Base-by-base conservation (phyloP, 2,113 vertebrate species). In the Thamnophis sirtalis region DNA sequence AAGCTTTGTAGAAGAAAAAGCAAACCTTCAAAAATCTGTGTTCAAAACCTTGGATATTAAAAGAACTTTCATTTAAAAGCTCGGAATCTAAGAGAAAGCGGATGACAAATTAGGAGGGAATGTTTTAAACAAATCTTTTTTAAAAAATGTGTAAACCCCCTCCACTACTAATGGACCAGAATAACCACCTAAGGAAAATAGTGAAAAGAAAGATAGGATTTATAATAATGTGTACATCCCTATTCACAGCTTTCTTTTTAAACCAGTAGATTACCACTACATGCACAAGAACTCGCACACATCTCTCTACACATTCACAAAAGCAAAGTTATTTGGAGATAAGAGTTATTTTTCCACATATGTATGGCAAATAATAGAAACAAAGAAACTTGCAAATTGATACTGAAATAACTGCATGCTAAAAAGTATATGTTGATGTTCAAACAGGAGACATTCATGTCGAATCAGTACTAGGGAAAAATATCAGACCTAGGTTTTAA, bases 401-500 rank as follows among this genome's bases (percentile, higher is more conserved):
- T 22, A 89, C 91, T 94, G 86, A 91, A 92, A 95, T 91, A 43
- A 33, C 28, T 49, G 73, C 90, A 54, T 58, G 87, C 53, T 87
- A 73, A 93, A 91, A 90, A 90, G 91, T 93, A 89, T 92, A 91
- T 28, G 60, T 89, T 93, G 87, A 92, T 94, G 53, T 48, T 86
- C 89, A 94, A 93, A 93, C 93, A 93, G 93, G 87, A 93, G 22
- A 15, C 86, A 88, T 93, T 60, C 55, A 89, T 91, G 84, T 91
- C 85, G 88, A 92, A 88, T 87, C 6, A 90, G 33, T 63, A 26
- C 58, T 94, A 68, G 94, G 92, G 94, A 85, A 93, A 93, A 92
- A 87, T 84, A 90, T 92, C 90, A 93, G 95, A 93, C 87, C 89
- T 56, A 85, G 91, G 86, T 89, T 48, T 86, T 92, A 89, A 92